Percentiles rank a stretch among this genome's conserved stretches.
Conservation (phyloP, 2,113 vertebrate species). For the Barnardius zonarius region DNA sequence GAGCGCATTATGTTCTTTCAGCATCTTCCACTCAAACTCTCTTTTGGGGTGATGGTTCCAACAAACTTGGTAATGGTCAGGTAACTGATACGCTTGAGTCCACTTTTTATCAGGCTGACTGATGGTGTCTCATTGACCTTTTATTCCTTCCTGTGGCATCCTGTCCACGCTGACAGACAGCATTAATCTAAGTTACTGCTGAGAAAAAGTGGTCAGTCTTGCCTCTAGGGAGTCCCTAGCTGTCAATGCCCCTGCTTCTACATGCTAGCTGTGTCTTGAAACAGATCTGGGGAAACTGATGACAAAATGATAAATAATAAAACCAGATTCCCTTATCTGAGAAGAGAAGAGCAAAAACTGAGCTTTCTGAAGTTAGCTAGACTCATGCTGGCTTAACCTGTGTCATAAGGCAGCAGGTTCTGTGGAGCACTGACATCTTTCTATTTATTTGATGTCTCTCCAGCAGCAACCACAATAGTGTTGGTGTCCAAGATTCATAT, state of each 20-base stretch:
- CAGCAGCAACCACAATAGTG: neutral
- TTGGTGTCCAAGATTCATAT: neutral
- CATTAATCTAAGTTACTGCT: neutral
- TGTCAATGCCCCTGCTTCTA: neutral
- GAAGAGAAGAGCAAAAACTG: neutral
- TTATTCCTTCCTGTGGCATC: neutral
- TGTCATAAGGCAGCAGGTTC: neutral
- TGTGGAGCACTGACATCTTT: neutral
- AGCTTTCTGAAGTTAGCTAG: neutral
- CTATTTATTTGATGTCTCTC: neutral
- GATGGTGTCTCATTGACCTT: neutral
- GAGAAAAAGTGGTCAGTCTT: neutral
- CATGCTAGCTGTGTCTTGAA: neutral
- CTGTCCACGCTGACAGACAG: neutral
- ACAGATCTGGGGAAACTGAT: neutral
- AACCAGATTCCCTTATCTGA: neutral
- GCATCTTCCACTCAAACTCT: neutral
- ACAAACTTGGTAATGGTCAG: neutral
- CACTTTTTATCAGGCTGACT: neutral
- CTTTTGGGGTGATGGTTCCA: neutral
- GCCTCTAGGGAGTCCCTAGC: neutral
- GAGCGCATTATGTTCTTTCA: neutral
- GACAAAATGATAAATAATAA: neutral
- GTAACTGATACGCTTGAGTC: neutral
- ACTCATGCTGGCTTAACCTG: neutral